Percentiles rank a stretch among this genome's conserved stretches.
Conservation (phyloP, 2,113 vertebrate species). For the Oncorhynchus kisutch region DNA sequence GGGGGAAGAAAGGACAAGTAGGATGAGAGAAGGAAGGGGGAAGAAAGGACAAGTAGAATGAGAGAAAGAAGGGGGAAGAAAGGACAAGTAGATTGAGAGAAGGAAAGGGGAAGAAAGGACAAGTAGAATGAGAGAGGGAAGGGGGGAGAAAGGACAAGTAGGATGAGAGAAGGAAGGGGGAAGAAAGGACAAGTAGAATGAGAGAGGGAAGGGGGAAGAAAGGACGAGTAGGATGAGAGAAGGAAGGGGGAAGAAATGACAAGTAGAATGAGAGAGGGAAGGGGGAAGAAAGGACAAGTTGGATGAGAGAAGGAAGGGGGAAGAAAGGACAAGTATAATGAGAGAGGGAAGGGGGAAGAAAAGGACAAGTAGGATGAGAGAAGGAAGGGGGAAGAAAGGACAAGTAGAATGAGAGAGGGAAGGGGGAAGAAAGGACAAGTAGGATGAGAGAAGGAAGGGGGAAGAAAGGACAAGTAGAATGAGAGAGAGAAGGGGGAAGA, state of each 20-base stretch:
- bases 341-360: conserved; percentile 18
- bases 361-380: neutral
- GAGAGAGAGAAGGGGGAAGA: no score
- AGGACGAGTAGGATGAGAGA: neutral
- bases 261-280: conserved; percentile 24
- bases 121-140: conserved; percentile 24
- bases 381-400: no score
- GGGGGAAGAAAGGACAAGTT: conserved; percentile 9
- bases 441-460: conserved; percentile 14
- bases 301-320: no score
- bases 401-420: no score
- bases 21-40: conserved; percentile 11
- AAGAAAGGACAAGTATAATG: conserved; percentile 22
- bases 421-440: conserved; percentile 35
- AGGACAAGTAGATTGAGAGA: no score
- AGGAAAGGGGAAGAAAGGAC: no score
- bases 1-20: conserved; percentile 35
- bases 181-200: conserved; percentile 22
- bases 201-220: conserved; percentile 18
- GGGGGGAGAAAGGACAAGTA: conserved; percentile 9
- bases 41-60: neutral
- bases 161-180: no score
- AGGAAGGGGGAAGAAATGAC: neutral
- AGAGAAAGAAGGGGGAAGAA: no score
- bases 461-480: neutral